Conservation (phyloP, 2,888 invertebrate species). For the Drosophila mulleri region DNA sequence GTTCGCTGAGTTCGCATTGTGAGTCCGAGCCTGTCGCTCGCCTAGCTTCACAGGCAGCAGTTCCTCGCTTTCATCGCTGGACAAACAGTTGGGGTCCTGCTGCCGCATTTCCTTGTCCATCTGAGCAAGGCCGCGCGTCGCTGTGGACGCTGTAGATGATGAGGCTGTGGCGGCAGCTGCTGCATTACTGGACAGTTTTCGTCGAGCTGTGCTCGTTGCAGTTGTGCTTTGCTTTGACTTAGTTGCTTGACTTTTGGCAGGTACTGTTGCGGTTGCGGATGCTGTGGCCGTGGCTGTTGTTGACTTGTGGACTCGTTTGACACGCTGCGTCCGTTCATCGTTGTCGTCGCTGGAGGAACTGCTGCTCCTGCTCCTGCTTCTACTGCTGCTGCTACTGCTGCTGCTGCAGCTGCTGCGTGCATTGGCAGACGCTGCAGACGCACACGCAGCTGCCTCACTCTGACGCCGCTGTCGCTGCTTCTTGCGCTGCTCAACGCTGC, state of each 20-base stretch:
- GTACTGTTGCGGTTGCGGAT: slow-evolving; percentile 54
- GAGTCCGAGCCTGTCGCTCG: slow-evolving; percentile 35
- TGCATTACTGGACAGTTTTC: slow-evolving; percentile 12
- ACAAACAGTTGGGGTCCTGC: slow-evolving; percentile 87
- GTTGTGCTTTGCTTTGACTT: slow-evolving; percentile 69
- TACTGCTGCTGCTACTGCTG: slow-evolving; percentile 5
- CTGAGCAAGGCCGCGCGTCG: slow-evolving; percentile 86
- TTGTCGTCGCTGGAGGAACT: slow-evolving; percentile 60
- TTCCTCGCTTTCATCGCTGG: slow-evolving; percentile 94
- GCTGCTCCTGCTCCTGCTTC: slow-evolving; percentile 31
- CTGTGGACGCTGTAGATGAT: slow-evolving; percentile 21
- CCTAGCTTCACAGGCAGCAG: slow-evolving; percentile 87
- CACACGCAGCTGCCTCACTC: slow-evolving; percentile 59
- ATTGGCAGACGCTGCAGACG: slow-evolving; percentile 62
- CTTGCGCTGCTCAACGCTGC: slow-evolving; percentile 78
- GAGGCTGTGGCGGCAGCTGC: slow-evolving; percentile 24
- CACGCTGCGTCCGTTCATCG: slow-evolving; percentile 38
- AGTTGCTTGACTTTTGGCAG: slow-evolving; percentile 73
- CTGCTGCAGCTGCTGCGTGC: slow-evolving; percentile 52
- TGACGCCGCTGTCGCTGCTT: slow-evolving; percentile 73
- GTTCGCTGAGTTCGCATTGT: background rate
- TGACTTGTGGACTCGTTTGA: slow-evolving; percentile 56
- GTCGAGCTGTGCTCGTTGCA: slow-evolving; percentile 17
- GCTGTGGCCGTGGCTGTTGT: slow-evolving; percentile 34
- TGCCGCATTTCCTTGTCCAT: slow-evolving; percentile 91